A percentile compares a stretch with the other conserved stretches of the same genome.
These are phyloP conservation scores for Pomatostomus ruficeps DNA, from an alignment of 2,113 vertebrate species.

Conservation along the genomic window DNA sequence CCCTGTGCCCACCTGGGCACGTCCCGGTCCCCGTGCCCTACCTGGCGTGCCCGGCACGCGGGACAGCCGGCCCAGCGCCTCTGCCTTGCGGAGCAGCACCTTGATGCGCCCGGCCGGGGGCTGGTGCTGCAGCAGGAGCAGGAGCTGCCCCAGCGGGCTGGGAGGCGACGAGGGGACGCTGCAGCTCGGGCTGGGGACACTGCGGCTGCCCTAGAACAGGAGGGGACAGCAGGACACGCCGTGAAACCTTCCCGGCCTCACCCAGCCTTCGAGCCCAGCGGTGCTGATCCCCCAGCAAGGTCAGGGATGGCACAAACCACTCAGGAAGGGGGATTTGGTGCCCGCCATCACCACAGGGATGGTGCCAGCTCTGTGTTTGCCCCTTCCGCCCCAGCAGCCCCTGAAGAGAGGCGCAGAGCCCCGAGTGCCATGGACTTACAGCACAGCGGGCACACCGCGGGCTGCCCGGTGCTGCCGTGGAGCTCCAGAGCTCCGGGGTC, in stretches of 20 bases:
- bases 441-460: fast-evolving
- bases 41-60: slow-evolving; percentile 74
- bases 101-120: slow-evolving; percentile 73
- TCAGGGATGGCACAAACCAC: background rate
- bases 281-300: background rate
- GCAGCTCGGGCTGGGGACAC: slow-evolving; percentile 38
- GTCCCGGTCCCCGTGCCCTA: background rate
- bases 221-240: fast-evolving
- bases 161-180: background rate
- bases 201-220: slow-evolving; percentile 56
- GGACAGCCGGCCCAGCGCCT: slow-evolving; percentile 70
- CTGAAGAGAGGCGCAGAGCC: background rate
- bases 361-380: background rate
- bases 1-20: background rate
- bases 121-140: slow-evolving; percentile 82
- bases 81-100: slow-evolving; percentile 80
- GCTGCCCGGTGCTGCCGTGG: fast-evolving
- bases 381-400: background rate
- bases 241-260: background rate
- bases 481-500: background rate
- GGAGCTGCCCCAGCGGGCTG: slow-evolving; percentile 69
- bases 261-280: fast-evolving
- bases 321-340: background rate
- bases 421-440: fast-evolving
- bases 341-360: fast-evolving